Evolutionary conservation across 2,113 vertebrate species (phyloP), one percentile per base, ranked within the genome.

Genomic region (Podarcis cretensis): DNA sequence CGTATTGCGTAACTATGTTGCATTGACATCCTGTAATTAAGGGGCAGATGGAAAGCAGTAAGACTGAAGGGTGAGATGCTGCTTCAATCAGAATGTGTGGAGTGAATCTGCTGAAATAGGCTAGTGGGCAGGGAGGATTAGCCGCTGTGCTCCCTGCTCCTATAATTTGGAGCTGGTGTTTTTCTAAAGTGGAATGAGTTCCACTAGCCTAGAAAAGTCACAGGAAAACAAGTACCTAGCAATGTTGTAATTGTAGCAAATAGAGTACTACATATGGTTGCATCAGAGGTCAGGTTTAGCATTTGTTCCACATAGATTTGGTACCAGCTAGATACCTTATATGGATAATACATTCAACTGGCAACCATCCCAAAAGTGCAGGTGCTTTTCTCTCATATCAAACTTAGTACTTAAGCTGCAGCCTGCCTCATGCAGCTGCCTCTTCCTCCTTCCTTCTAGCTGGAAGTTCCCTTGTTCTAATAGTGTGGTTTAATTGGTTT

Each of bases 81-180:
- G 0, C 13, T 87, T 84, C 23, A 68, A 3, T 69, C n/a, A 35
- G 13, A 35, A 57, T 32, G 78, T 14, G 5, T 57, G 1, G 35
- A 54, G 9, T 81, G 77, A 82, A 2, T n/a, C 54, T 37, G 21
- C 2, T 40, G 66, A 0, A 78, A 21, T 9, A 65, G n/a, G 14
- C 2, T 0, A 0, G n/a, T 12, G 21, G 0, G 2, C 4, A 37
- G 43, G 18, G 20, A 14, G 5, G 25, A 14, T 80, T 5, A 18
- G 32, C 10, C 27, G n/a, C 8, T 65, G 54, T 81, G 10, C 48
- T 80, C 59, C 18, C 27, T 30, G 78, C 30, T 57, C 48, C 14
- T 57, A 35, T 54, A 37, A 40, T 27, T 16, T 82, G 63, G 9
- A 23, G 69, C 54, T 12, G 6, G 27, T 3, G 6, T 37, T 75